Evolutionary conservation across 2,797 vertebrate genomes (phyloP), one percentile per base, ranked within the genome.

Genomic region (Schizopygopsis pylzovi): DNA sequence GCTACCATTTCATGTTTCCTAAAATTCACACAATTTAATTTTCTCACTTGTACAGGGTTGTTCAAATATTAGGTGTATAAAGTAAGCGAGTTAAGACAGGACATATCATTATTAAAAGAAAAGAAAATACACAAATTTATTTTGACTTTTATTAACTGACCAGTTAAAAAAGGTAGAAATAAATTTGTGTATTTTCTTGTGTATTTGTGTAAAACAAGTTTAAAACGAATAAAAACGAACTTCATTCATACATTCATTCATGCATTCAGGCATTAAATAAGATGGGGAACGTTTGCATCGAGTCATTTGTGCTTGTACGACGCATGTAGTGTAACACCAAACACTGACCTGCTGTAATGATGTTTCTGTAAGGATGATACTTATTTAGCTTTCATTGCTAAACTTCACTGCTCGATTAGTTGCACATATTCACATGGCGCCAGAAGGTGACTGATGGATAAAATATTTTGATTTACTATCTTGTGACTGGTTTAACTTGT

Each of bases 281-380:
- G 5, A 7, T 33, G 4, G 43, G 6, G 25, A 43, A 43, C 41
- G 8, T 43, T 43, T 10, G 41, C 8, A 18, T 25, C 13, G 3
- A 7, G 8, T 9, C 12, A 16, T 49, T 52, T 49, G 43, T n/a
- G 8, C 41, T 20, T 25, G 13, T 16, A 67, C 71, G 71, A 22
- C 20, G 13, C 59, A 7, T 13, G 0, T 5, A 52, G 59, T 76
- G 82, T 76, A 76, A 83, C 82, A 77, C 43, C 43, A 76, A 76
- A 83, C 82, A 65, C 6, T 47, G 67, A 1, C 2, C 13, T 16
- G 47, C 1, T n/a, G 49, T 39, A 15, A 37, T 22, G 45, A 3
- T 37, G 33, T 52, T 20, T 41, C 9, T 28, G 65, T 71, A n/a
- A 18, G 9, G 6, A 41, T 59, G 1, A 18, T 13, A 3, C 6